Percentiles rank a stretch among this genome's conserved stretches.
These are phyloP conservation scores for Spinibarbus caldwelli DNA, from an alignment of 2,797 vertebrate species.

Conservation along the genomic window DNA sequence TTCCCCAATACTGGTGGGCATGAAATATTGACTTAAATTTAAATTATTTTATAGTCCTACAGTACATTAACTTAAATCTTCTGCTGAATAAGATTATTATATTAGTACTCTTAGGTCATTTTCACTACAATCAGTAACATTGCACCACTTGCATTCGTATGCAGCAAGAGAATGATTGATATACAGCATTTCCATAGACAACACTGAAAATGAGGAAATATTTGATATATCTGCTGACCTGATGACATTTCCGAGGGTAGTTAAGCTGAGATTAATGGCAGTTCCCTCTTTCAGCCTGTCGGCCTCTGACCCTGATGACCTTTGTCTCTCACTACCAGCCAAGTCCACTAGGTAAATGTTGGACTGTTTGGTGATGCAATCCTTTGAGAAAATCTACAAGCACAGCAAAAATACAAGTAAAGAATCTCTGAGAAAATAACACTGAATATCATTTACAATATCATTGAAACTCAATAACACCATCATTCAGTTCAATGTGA, in stretches of 20 bases:
- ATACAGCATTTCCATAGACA: not conserved
- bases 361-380: constrained; percentile 86
- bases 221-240: constrained; percentile 71
- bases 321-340: constrained; percentile 88
- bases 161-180: not conserved
- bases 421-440: not conserved
- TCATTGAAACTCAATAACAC: too few species aligned
- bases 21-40: not conserved
- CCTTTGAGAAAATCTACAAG: constrained; percentile 83
- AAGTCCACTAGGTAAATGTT: constrained; percentile 88
- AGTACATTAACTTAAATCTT: not conserved
- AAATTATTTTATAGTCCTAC: not conserved
- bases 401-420: not conserved
- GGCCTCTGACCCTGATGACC: constrained; percentile 84
- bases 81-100: not conserved
- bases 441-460: not conserved
- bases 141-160: not conserved
- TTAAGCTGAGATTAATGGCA: constrained; percentile 88
- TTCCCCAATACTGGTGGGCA: not conserved
- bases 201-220: not conserved
- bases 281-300: constrained; percentile 88
- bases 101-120: not conserved
- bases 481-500: too few species aligned
- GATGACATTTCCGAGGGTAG: constrained; percentile 90
- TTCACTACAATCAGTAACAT: not conserved